Evolutionary conservation across 2,113 vertebrate species (phyloP), one percentile per base, ranked within the genome.

Genomic region (Oenanthe melanoleuca): DNA sequence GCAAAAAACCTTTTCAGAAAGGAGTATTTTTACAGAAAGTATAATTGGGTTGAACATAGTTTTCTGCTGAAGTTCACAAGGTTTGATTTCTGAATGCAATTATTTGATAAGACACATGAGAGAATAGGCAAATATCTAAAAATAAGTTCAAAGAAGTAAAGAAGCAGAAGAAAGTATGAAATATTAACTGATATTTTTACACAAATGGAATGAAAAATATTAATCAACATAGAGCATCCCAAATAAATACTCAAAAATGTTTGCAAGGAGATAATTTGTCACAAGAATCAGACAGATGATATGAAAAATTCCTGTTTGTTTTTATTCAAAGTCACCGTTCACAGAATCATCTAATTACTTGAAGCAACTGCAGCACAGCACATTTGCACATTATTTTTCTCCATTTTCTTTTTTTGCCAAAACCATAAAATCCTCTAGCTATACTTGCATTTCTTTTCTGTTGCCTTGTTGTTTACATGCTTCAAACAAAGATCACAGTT

Each of bases 91-190:
- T 86, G 70, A 94, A 96, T 82, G 93, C 72, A 96, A 96, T 88
- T 94, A 95, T 95, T 97, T 95, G 89, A 84, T 95, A 94, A 97
- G 96, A 78, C 63, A 80, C 16, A 20, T 88, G 94, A 95, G 61
- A 67, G 64, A 97, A 97, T 80, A 66, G 90, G 93, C 60, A 97
- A 95, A 95, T 92, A 96, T 92, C 79, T 97, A 96, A 97, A 96
- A 95, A 96, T 91, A 97, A 97, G 91, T 96, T 97, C 94, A 97
- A 97, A 96, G 92, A 92, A 67, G 38, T 57, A 82, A 80, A 82
- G 80, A 96, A 88, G 82, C 74, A 82, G 70, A 96, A 96, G 81
- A 79, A 96, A 95, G 80, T 92, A 95, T 97, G 72, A 97, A 98
- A 97, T 95, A 97, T 96, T 97, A 91, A 97, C 93, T 52, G 78